Conservation (phyloP, 2,888 invertebrate genomes). For the Clivina fossor region DNA sequence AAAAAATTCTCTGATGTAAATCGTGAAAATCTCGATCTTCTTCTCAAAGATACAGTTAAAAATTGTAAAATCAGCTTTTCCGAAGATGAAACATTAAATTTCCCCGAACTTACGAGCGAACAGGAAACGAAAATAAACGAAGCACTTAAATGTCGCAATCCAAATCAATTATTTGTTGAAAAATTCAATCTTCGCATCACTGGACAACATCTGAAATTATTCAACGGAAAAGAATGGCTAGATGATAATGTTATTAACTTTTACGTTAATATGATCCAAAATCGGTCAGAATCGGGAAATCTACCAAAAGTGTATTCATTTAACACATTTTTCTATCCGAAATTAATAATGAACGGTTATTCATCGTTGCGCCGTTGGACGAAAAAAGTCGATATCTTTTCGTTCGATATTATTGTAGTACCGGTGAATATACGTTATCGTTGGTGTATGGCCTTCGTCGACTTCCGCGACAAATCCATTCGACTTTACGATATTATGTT, state of each 20-base stretch:
- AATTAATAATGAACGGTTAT: slow-evolving; percentile 78
- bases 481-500: slow-evolving; percentile 94
- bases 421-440: slow-evolving; percentile 94
- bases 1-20: slow-evolving; percentile 47
- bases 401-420: slow-evolving; percentile 80
- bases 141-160: slow-evolving; percentile 61
- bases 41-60: slow-evolving; percentile 51
- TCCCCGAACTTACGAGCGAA: slow-evolving; percentile 67
- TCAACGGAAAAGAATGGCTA: slow-evolving; percentile 85
- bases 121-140: slow-evolving; percentile 62
- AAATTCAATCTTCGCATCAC: slow-evolving; percentile 66
- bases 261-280: slow-evolving; percentile 90
- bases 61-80: slow-evolving; percentile 53
- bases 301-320: slow-evolving; percentile 81
- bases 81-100: slow-evolving; percentile 55
- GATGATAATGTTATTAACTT: slow-evolving; percentile 97
- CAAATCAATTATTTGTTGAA: slow-evolving; percentile 66
- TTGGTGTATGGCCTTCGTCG: slow-evolving; percentile 92
- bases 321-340: slow-evolving; percentile 95
- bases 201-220: slow-evolving; percentile 78
- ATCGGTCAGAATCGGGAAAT: slow-evolving; percentile 65
- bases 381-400: slow-evolving; percentile 83
- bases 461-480: slow-evolving; percentile 73
- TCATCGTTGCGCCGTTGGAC: slow-evolving; percentile 88
- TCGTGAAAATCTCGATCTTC: slow-evolving; percentile 48